phyloP scores from a whole-genome alignment of 2,888 invertebrate species.

The Philaethria dido region DNA sequence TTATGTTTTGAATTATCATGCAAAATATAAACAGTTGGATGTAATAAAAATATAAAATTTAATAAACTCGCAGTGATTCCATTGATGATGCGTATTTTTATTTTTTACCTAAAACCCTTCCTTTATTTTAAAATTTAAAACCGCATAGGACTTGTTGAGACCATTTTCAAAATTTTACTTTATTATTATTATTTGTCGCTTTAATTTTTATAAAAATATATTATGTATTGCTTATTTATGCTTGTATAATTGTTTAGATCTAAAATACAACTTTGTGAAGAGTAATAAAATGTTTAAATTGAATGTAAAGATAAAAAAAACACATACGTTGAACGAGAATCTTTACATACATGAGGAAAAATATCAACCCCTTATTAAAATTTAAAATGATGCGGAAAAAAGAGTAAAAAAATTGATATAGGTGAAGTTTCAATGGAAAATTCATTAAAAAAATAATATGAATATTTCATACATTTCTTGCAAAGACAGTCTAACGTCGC shows the following conservation, averaged over 20 bases:
- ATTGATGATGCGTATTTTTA: conserved; percentile 71
- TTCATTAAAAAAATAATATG: too few species aligned
- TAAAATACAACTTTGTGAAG: not conserved
- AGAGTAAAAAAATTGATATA: too few species aligned
- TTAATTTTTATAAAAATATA: not conserved
- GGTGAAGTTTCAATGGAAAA: too few species aligned
- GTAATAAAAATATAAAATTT: conserved; percentile 78
- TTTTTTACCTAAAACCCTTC: conserved; percentile 45
- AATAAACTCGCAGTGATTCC: conserved; percentile 84
- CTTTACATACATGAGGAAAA: too few species aligned
- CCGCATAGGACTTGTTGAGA: not conserved
- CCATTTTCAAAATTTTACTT: not conserved
- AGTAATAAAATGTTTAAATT: not conserved
- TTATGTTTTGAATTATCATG: conserved; percentile 72
- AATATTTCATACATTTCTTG: too few species aligned
- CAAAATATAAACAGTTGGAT: conserved; percentile 74
- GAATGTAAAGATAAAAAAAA: too few species aligned
- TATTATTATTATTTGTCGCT: not conserved
- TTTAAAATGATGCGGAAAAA: too few species aligned
- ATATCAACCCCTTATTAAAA: too few species aligned
- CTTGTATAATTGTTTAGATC: not conserved
- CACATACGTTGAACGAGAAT: too few species aligned
- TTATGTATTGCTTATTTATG: not conserved
- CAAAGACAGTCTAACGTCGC: too few species aligned
- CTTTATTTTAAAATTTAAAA: not conserved